Conservation (phyloP, 2,113 vertebrate species). For the Ursus arctos region DNA sequence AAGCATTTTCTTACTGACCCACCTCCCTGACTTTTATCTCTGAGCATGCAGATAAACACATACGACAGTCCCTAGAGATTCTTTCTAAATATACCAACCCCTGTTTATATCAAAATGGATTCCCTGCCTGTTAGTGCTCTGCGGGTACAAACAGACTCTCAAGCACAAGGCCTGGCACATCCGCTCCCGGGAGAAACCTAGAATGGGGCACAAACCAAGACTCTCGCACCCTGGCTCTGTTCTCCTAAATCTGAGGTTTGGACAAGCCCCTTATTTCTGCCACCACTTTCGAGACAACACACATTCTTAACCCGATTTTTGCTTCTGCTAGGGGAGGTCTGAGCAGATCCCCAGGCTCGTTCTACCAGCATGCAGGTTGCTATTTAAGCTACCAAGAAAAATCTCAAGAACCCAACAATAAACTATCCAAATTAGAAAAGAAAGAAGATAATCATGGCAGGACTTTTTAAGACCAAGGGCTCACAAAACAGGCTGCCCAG, state of each 20-base stretch:
- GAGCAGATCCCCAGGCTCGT: neutral
- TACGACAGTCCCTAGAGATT: slow-evolving; percentile 76
- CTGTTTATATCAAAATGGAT: slow-evolving; percentile 72
- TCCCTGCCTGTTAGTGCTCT: slow-evolving; percentile 61
- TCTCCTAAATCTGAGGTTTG: neutral
- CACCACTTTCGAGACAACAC: neutral
- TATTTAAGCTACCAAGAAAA: neutral
- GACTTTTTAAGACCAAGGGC: neutral
- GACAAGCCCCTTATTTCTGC: neutral
- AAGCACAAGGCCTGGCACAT: neutral
- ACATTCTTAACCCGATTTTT: neutral
- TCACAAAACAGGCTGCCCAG: neutral
- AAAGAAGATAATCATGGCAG: neutral
- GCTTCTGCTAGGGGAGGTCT: neutral
- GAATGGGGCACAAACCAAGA: neutral
- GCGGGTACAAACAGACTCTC: neutral
- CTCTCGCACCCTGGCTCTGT: neutral
- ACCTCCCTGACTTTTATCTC: slow-evolving; percentile 80
- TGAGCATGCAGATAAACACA: slow-evolving; percentile 75
- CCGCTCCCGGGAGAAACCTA: neutral
- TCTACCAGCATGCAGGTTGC: neutral
- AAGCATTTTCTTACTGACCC: slow-evolving; percentile 74
- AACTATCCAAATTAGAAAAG: slow-evolving; percentile 35
- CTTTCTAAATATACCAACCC: slow-evolving; percentile 83
- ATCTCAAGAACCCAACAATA: neutral